These are phyloP conservation scores for Anguilla rostrata DNA, from an alignment of 2,113 vertebrate genomes.

Conservation along the genomic window DNA sequence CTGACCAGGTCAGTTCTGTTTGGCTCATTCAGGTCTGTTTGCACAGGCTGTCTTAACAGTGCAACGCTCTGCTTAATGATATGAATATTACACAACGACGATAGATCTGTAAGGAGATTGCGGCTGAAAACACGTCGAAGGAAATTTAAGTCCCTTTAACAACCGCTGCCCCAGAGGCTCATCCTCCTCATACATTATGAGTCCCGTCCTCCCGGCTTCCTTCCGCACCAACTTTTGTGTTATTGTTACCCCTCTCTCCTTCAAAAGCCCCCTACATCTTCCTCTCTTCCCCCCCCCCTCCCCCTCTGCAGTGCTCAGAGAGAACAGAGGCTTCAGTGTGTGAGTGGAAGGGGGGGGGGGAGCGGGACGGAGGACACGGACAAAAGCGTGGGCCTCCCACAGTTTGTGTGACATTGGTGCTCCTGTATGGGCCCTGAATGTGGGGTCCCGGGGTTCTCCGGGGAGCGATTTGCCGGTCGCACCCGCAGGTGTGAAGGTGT, in stretches of 20 bases:
- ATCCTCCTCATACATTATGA: neutral
- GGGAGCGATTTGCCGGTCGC: conserved; percentile 21
- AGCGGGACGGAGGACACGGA: conserved; percentile 30
- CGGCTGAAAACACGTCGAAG: neutral
- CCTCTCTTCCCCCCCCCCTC: conserved; percentile 22
- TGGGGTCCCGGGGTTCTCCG: conserved; percentile 30
- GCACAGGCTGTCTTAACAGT: neutral
- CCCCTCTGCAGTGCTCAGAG: conserved; percentile 37
- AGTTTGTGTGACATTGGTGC: conserved; percentile 28
- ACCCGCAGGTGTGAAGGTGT: conserved; percentile 15
- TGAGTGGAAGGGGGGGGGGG: conserved; percentile 34
- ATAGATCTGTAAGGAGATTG: neutral
- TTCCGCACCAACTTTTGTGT: neutral
- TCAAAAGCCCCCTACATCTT: neutral
- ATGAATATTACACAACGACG: neutral
- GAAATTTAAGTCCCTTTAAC: neutral
- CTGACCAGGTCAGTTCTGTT: neutral
- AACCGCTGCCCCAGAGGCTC: neutral
- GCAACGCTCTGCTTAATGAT: conserved; percentile 19
- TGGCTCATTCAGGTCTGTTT: neutral
- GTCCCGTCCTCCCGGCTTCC: neutral
- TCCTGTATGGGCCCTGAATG: conserved; percentile 25
- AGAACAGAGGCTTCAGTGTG: conserved; percentile 70
- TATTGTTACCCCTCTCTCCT: neutral
- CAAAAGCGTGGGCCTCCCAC: conserved; percentile 34